phyloP scores from a whole-genome alignment of 1,140 invertebrate species.

The Liolophura sinensis region DNA sequence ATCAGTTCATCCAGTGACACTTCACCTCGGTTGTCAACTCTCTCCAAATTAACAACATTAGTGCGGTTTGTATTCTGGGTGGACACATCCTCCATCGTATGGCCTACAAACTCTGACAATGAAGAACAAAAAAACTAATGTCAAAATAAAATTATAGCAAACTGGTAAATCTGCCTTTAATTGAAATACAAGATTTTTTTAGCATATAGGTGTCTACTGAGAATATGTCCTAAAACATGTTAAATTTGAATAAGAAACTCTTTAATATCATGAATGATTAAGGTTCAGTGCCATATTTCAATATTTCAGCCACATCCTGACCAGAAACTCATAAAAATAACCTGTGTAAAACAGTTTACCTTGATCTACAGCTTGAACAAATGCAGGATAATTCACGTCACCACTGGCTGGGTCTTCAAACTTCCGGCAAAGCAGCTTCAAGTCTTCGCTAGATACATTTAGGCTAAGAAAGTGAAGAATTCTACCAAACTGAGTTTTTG shows the following conservation, averaged over 20 bases:
- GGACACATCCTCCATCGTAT: conserved; percentile 50
- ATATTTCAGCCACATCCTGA: no score
- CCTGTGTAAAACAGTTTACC: conserved; percentile 27
- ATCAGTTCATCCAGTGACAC: conserved; percentile 55
- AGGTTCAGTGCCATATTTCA: no score
- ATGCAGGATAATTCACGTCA: conserved; percentile 59
- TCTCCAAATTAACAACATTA: conserved; percentile 29
- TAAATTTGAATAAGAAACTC: no score
- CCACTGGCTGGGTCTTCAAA: conserved; percentile 55
- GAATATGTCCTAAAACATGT: no score
- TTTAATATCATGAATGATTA: no score
- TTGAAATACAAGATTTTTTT: no score
- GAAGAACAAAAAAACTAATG: neutral
- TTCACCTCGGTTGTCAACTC: conserved; percentile 26
- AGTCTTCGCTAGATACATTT: conserved; percentile 49
- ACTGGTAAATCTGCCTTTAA: no score
- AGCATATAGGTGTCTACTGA: no score
- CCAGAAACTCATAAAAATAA: no score
- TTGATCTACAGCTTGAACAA: conserved; percentile 57
- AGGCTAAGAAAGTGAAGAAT: conserved; percentile 55
- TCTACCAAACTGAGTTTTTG: conserved; percentile 54
- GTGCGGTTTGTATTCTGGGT: conserved; percentile 32
- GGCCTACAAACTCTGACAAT: conserved; percentile 53
- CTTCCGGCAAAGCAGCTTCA: conserved; percentile 52
- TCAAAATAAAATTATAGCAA: no score